Conservation (phyloP, 2,888 invertebrate genomes). For the Operophtera brumata region DNA sequence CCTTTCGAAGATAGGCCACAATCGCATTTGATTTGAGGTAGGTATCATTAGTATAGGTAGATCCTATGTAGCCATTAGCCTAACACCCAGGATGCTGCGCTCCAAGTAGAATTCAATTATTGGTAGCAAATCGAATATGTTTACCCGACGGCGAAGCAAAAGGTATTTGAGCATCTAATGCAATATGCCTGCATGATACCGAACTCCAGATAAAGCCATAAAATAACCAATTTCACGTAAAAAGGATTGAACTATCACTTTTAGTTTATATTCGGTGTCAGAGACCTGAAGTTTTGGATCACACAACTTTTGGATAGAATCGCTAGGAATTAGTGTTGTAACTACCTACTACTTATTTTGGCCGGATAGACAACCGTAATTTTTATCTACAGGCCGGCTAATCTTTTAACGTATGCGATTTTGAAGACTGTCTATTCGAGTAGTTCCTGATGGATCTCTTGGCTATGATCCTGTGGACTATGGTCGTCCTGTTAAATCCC, state of each 20-base stretch:
- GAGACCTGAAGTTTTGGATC: slow-evolving; percentile 18
- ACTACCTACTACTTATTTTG: neutral
- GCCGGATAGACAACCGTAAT: neutral
- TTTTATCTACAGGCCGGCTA: neutral
- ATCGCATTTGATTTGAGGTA: too few species aligned
- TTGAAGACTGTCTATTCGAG: neutral
- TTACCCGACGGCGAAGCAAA: too few species aligned
- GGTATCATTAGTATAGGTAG: too few species aligned
- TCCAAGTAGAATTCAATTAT: too few species aligned
- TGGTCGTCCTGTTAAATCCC: too few species aligned
- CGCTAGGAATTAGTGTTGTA: slow-evolving; percentile 4
- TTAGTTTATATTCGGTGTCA: slow-evolving; percentile 18
- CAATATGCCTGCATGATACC: slow-evolving; percentile 1
- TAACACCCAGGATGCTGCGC: too few species aligned
- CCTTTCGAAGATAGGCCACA: too few species aligned
- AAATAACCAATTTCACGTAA: slow-evolving; percentile 18
- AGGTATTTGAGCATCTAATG: neutral
- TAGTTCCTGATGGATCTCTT: too few species aligned
- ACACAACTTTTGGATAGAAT: slow-evolving; percentile 14
- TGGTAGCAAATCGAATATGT: too few species aligned
- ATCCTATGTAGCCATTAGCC: too few species aligned
- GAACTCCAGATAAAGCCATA: slow-evolving; percentile 10
- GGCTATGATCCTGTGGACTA: too few species aligned
- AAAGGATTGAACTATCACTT: slow-evolving; percentile 17
- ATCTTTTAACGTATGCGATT: neutral